Conservation (phyloP, 2,888 invertebrate genomes). For the Auanema freiburgensis region DNA sequence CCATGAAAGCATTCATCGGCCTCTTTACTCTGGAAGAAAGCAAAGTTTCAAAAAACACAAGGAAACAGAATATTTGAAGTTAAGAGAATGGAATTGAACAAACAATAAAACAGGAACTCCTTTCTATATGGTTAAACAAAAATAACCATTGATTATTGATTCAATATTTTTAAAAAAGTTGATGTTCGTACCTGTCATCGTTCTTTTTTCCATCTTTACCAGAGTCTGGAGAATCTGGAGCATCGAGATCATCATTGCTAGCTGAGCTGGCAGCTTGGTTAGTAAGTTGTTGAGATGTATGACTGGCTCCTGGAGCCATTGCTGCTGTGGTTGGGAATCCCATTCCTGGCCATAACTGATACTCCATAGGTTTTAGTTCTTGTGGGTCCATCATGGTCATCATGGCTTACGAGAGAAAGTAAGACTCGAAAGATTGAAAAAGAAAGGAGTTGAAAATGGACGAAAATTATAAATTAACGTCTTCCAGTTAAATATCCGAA, state of each 20-base stretch:
- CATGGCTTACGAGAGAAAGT: constrained; percentile 9
- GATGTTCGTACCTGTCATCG: constrained; percentile 46
- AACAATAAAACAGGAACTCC: not conserved
- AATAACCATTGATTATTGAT: too few species aligned
- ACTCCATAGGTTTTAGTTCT: constrained; percentile 42
- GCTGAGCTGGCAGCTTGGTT: constrained; percentile 1
- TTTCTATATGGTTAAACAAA: too few species aligned
- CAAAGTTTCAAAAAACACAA: constrained; percentile 1
- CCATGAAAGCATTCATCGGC: constrained; percentile 64
- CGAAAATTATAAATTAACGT: not conserved
- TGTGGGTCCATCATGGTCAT: constrained; percentile 41
- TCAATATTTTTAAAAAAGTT: too few species aligned
- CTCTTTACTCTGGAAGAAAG: constrained; percentile 55
- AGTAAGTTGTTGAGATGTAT: constrained; percentile 20
- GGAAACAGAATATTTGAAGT: not conserved
- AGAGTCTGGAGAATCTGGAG: constrained; percentile 38
- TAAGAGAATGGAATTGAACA: not conserved
- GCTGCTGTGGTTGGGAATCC: constrained; percentile 26
- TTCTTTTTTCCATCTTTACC: constrained; percentile 46
- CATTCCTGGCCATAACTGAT: constrained; percentile 27
- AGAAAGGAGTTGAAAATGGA: not conserved
- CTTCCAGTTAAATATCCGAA: too few species aligned
- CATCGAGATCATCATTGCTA: constrained; percentile 13
- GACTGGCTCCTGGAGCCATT: constrained; percentile 26
- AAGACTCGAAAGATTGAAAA: constrained; percentile 3